These are phyloP conservation scores for Acanthosepion esculentum DNA, from an alignment of 2,888 invertebrate species.

Conservation along the genomic window DNA sequence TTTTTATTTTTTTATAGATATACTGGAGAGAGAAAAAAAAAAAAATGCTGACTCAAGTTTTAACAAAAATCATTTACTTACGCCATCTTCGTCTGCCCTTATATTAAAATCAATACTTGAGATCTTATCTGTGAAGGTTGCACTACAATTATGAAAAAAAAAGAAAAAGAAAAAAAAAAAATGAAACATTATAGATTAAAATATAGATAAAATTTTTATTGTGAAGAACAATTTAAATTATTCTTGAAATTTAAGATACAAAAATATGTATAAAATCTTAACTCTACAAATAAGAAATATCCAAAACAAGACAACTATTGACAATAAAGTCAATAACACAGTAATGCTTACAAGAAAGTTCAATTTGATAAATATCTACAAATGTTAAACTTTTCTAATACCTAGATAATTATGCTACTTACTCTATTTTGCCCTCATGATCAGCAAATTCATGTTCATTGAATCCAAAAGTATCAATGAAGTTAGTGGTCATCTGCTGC, in stretches of 20 bases:
- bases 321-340: too few species aligned
- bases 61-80: constrained; percentile 58
- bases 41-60: not conserved
- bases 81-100: constrained; percentile 69
- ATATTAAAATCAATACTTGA: constrained; percentile 73
- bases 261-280: not conserved
- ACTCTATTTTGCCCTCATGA: constrained; percentile 77
- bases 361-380: too few species aligned
- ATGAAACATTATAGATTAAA: not conserved
- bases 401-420: constrained; percentile 57
- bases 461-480: constrained; percentile 80
- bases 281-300: too few species aligned
- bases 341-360: too few species aligned
- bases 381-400: not conserved
- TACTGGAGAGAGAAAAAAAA: not conserved
- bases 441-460: constrained; percentile 81
- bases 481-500: constrained; percentile 80
- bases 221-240: not conserved
- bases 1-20: not conserved
- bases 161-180: not conserved
- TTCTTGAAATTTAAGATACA: not conserved
- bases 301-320: too few species aligned
- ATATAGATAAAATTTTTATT: not conserved
- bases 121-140: constrained; percentile 71
- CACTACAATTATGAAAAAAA: constrained; percentile 57